Evolutionary conservation across 1,140 invertebrate species (phyloP), one percentile per base, ranked within the genome.

Genomic region (Agrypnia vestita): DNA sequence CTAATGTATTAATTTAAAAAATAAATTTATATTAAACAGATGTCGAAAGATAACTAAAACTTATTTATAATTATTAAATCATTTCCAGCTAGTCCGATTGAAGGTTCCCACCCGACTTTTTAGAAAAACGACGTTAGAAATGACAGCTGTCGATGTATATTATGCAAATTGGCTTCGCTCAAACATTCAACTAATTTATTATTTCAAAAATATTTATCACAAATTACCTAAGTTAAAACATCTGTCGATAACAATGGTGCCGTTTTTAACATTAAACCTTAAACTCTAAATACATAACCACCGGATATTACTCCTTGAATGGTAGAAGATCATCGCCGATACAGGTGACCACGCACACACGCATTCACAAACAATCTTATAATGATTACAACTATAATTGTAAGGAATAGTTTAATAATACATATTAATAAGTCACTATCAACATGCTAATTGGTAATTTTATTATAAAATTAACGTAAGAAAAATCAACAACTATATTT

Each of bases 381-480:
- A 46, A 51, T 49, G 46, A 49, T 49, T 56, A 78, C 49, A 61
- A 64, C 75, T 77, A 77, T 51, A 77, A 59, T 47, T 77, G 75
- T 77, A 77, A 77, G 75, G 75, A 77, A 64, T 77, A 77, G 47
- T 64, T 77, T 17, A 67, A 62, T 35, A 51, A 77, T 74, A 74
- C 51, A 59, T 46, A 62, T 61, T 77, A 67, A 64, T 77, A 77
- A 61, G 55, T 76, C 75, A 78, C 76, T 78, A 78, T 78, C 76
- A 78, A 78, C 76, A 78, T 46, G 62, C 76, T 78, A 78, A 64
- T 46, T 25, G 25, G 49, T 64, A 56, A 77, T 62, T 43, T 71
- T 56, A 71, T 59, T 55, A 47, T 46, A 78, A 71, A 19, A 78
- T 46, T 71, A 71, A 71, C 15, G 71, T 78, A 21, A 69, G 53